Conservation (phyloP, 1,140 invertebrate species). For the Drosophila burlai region DNA sequence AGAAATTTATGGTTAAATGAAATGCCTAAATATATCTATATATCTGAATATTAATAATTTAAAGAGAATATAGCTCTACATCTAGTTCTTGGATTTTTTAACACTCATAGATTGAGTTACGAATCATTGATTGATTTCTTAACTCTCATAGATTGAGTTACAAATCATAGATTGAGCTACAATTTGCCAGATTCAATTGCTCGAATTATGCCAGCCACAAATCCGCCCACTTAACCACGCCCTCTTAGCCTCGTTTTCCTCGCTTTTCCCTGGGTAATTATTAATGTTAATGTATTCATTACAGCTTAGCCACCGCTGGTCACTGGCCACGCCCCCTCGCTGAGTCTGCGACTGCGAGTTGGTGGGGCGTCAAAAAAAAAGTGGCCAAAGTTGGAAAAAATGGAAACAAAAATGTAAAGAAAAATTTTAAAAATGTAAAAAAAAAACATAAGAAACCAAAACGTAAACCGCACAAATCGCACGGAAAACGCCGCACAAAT, state of each 20-base stretch:
- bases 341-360: neutral
- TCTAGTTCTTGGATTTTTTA: neutral
- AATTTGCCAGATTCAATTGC: neutral
- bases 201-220: constrained; percentile 14
- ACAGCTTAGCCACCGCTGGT: constrained; percentile 42
- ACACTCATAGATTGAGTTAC: neutral
- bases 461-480: constrained; percentile 41
- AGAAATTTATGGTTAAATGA: too few relatives aligned
- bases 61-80: too few relatives aligned
- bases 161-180: neutral
- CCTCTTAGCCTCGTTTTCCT: neutral
- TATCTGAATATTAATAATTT: too few relatives aligned
- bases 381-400: neutral
- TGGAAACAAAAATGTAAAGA: neutral
- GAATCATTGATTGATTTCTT: too few relatives aligned
- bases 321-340: constrained; percentile 20
- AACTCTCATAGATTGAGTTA: neutral
- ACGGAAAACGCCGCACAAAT: constrained; percentile 45
- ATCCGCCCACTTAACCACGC: constrained; percentile 9
- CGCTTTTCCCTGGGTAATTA: constrained; percentile 49
- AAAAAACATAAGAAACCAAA: neutral
- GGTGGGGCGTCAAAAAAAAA: constrained; percentile 41
- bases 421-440: neutral
- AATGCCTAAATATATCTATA: too few relatives aligned
- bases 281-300: constrained; percentile 83